Evolutionary conservation across 23 tunicate species (phyloP).

Genomic region (Trididemnum clinides): DNA sequence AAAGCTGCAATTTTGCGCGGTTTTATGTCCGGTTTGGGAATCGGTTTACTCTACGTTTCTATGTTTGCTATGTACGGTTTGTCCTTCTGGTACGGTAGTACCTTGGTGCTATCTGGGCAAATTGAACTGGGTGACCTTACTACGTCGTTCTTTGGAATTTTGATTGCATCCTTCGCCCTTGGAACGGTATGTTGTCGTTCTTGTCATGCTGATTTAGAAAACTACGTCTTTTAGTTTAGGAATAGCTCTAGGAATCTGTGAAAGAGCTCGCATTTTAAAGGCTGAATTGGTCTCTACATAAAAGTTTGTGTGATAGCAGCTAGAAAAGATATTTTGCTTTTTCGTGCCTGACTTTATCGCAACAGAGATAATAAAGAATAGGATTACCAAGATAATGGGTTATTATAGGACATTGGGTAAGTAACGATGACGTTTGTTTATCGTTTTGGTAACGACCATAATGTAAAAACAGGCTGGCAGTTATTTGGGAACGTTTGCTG

Average conservation of each 20-base stretch:
- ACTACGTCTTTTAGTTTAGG: too few relatives aligned
- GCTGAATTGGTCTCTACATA: too few relatives aligned
- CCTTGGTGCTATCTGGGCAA: slow-evolving; percentile 29
- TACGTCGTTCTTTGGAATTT: slow-evolving; percentile 50
- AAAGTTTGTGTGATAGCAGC: too few relatives aligned
- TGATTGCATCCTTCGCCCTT: slow-evolving; percentile 67
- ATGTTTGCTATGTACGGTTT: slow-evolving; percentile 70
- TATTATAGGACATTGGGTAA: too few relatives aligned
- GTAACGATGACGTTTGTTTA: too few relatives aligned
- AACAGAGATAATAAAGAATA: too few relatives aligned
- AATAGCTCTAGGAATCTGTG: too few relatives aligned
- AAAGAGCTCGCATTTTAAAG: too few relatives aligned
- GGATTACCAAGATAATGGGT: too few relatives aligned
- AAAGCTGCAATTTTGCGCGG: slow-evolving; percentile 50
- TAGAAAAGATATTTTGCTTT: too few relatives aligned
- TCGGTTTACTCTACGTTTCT: slow-evolving; percentile 48
- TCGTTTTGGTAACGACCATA: too few relatives aligned
- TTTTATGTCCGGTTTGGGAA: slow-evolving; percentile 48
- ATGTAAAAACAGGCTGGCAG: slow-evolving; percentile 66
- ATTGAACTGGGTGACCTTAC: slow-evolving; percentile 52
- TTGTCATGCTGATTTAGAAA: neutral
- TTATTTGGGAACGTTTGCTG: slow-evolving; percentile 58
- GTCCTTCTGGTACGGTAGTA: slow-evolving; percentile 74
- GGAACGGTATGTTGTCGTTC: slow-evolving; percentile 54
- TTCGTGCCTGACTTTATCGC: too few relatives aligned